These are phyloP conservation scores for Iguana delicatissima DNA, from an alignment of 2,797 vertebrate species.

Conservation along the genomic window DNA sequence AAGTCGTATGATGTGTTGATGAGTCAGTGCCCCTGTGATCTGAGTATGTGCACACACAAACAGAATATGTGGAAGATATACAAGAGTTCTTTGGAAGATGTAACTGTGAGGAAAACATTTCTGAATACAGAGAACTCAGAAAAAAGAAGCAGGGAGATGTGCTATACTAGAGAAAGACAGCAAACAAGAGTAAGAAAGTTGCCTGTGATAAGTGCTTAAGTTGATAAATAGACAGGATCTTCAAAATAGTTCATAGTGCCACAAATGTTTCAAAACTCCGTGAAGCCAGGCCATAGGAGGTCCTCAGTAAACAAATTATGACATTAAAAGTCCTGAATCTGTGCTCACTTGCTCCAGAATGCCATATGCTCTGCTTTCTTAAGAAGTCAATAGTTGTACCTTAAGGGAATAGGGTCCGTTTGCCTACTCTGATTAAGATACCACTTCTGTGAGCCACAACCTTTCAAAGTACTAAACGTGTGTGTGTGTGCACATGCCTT, in stretches of 20 bases:
- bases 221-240: not conserved
- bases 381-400: not conserved
- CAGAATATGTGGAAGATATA: not conserved
- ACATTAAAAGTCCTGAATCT: not conserved
- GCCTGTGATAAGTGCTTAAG: not conserved
- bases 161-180: not conserved
- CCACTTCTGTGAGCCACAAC: not conserved
- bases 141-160: not conserved
- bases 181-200: not conserved
- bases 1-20: not conserved
- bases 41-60: not conserved
- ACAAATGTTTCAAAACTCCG: not conserved
- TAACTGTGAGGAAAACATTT: not conserved
- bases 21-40: not conserved
- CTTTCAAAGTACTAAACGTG: not conserved
- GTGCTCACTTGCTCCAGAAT: not conserved
- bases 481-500: not conserved
- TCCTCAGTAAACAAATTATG: not conserved
- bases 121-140: not conserved
- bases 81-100: not conserved
- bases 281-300: not conserved
- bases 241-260: not conserved
- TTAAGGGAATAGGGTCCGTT: not conserved
- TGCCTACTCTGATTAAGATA: not conserved
- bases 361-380: not conserved